Percentiles rank a stretch among this genome's conserved stretches.
Conservation (phyloP, 2,888 invertebrate genomes). For the Hyposoter didymator region DNA sequence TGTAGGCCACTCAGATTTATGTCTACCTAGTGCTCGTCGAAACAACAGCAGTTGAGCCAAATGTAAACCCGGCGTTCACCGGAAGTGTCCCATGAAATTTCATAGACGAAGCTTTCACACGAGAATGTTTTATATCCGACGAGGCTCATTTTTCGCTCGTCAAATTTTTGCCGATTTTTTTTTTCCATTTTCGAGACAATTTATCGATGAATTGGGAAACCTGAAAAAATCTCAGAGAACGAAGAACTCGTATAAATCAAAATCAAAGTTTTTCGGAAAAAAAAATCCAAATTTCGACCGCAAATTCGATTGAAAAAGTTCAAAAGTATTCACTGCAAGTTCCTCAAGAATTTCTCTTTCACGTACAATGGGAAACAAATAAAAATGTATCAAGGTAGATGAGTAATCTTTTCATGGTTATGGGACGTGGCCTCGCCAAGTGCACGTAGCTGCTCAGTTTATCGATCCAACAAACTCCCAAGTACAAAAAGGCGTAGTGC, state of each 20-base stretch:
- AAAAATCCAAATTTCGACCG: no score
- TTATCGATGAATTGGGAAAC: not conserved
- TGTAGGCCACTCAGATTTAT: conserved; percentile 24
- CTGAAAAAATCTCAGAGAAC: no score
- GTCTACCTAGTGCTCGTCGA: conserved; percentile 25
- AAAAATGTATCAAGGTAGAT: conserved; percentile 15
- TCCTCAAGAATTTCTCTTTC: no score
- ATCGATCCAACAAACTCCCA: conserved; percentile 31
- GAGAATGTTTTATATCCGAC: not conserved
- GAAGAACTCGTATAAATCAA: no score
- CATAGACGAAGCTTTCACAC: conserved; percentile 22
- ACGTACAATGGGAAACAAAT: not conserved
- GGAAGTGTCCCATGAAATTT: conserved; percentile 47
- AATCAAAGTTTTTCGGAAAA: no score
- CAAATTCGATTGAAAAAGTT: no score
- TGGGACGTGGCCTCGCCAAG: conserved; percentile 53
- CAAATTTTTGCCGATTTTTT: no score
- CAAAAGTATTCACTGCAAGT: no score
- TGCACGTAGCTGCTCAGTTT: conserved; percentile 55
- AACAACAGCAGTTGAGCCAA: conserved; percentile 47
- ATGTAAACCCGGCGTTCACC: conserved; percentile 39
- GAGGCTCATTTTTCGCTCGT: no score
- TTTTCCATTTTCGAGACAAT: not conserved
- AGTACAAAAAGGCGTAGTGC: conserved; percentile 35
- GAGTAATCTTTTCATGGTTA: conserved; percentile 26